A percentile compares a stretch with the other conserved stretches of the same genome.
Evolutionary conservation across 1,140 invertebrate genomes (phyloP).

Genomic region (Drosophila dunni): DNA sequence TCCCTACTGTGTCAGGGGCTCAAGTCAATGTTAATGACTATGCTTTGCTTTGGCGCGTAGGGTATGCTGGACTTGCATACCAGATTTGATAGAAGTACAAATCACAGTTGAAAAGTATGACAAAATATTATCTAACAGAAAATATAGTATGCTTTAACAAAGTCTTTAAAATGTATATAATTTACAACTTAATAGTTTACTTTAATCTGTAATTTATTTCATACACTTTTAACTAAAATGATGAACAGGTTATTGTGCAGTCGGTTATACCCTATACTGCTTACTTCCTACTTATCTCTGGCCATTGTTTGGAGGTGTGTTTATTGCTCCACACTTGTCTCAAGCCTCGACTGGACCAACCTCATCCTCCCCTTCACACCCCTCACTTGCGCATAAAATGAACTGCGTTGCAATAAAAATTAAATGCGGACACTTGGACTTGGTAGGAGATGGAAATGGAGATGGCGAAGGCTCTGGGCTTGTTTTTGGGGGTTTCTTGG

Average conservation of each 20-base stretch:
- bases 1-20: neutral
- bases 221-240: too few species aligned
- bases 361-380: neutral
- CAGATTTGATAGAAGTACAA: neutral
- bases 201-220: too few species aligned
- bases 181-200: too few species aligned
- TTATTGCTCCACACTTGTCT: constrained; percentile 45
- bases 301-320: constrained; percentile 38
- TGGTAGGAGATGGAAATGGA: neutral
- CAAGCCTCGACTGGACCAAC: constrained; percentile 8
- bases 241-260: constrained; percentile 5
- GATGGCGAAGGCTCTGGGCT: neutral
- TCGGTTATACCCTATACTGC: neutral
- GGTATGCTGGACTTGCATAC: neutral
- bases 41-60: neutral
- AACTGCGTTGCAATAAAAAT: constrained; percentile 50
- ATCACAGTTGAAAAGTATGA: neutral
- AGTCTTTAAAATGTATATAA: too few species aligned
- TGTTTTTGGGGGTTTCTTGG: neutral
- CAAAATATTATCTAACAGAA: neutral
- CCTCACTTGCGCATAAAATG: constrained; percentile 22
- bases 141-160: too few species aligned
- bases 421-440: constrained; percentile 44
- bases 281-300: neutral
- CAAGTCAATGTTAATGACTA: constrained; percentile 39